Conservation (phyloP, 2,888 invertebrate species). For the Tipula confusa region DNA sequence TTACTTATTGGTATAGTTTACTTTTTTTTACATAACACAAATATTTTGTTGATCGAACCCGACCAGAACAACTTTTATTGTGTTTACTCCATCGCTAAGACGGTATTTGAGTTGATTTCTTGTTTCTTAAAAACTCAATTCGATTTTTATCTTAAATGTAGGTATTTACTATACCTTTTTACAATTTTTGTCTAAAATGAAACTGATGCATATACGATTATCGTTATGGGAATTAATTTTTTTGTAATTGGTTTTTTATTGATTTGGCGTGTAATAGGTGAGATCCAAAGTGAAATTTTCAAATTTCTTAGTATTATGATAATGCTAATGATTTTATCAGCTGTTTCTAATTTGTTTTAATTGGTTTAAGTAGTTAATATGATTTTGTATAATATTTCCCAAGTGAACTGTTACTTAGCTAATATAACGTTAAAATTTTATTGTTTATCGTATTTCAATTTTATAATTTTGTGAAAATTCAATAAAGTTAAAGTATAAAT, state of each 20-base stretch:
- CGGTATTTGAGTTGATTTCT: background rate
- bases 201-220: background rate
- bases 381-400: too few species aligned
- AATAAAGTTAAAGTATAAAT: too few species aligned
- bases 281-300: background rate
- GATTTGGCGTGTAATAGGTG: background rate
- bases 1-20: background rate
- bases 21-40: background rate
- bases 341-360: too few species aligned
- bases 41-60: background rate
- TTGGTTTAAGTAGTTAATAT: too few species aligned
- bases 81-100: background rate
- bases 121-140: background rate
- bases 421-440: too few species aligned
- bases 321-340: too few species aligned
- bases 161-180: background rate
- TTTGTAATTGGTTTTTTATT: background rate
- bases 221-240: background rate
- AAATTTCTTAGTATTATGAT: background rate
- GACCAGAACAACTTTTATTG: background rate
- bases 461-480: too few species aligned
- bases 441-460: too few species aligned
- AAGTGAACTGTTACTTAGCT: too few species aligned
- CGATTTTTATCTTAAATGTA: background rate
- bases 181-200: too few species aligned